Evolutionary conservation across 2,113 vertebrate genomes (phyloP).

Genomic region (Clupea harengus): DNA sequence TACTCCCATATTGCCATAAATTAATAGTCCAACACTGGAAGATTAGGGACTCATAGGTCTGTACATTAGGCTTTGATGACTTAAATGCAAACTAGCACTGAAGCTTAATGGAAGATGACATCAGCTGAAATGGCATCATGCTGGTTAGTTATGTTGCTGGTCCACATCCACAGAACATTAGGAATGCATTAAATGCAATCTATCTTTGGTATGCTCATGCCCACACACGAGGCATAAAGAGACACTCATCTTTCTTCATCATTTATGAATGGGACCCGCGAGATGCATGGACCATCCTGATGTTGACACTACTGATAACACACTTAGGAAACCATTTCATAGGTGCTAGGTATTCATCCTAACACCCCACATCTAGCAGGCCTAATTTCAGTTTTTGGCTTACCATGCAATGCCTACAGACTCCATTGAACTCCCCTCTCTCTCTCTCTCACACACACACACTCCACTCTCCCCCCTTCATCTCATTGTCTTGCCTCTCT

Average conservation of each 20-base stretch:
- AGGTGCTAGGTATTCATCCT: background rate
- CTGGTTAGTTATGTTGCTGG: background rate
- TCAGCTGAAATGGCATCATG: background rate
- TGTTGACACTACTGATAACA: background rate
- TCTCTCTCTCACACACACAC: background rate
- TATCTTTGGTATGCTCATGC: no score
- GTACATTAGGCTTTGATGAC: constrained; percentile 38
- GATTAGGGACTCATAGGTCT: constrained; percentile 47
- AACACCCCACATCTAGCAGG: background rate
- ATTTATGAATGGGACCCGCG: no score
- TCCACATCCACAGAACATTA: no score
- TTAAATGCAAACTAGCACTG: constrained; percentile 43
- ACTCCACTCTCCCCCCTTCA: background rate
- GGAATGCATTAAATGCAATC: no score
- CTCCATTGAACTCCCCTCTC: background rate
- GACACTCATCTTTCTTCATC: no score
- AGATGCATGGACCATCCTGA: no score
- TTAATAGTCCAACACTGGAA: constrained; percentile 54
- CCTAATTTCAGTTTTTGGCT: background rate
- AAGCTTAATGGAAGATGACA: constrained; percentile 34
- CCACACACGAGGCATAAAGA: no score
- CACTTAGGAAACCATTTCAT: background rate
- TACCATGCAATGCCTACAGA: background rate
- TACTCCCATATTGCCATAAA: constrained; percentile 57
- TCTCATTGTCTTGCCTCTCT: background rate